These are phyloP conservation scores for Crotophaga sulcirostris DNA, from an alignment of 2,113 vertebrate genomes.

Conservation along the genomic window DNA sequence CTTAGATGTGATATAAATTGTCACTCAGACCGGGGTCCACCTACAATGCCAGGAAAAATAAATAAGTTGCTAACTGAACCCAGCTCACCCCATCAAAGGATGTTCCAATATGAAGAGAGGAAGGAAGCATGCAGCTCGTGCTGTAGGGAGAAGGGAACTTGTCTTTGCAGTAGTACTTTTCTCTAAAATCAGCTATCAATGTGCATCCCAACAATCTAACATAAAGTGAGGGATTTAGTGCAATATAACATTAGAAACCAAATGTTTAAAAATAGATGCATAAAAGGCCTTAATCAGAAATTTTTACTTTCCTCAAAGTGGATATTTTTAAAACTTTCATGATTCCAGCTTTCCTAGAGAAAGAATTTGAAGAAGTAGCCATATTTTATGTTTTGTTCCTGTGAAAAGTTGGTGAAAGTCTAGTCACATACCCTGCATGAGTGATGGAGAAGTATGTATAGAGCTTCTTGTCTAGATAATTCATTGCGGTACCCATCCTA, in stretches of 20 bases:
- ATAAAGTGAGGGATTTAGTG: neutral
- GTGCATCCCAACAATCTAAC: neutral
- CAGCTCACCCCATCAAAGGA: neutral
- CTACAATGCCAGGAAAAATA: neutral
- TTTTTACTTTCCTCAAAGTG: neutral
- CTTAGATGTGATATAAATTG: neutral
- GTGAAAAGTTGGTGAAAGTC: neutral
- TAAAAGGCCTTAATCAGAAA: neutral
- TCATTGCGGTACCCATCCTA: constrained; percentile 31
- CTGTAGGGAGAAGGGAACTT: neutral
- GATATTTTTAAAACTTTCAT: neutral
- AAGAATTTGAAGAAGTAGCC: neutral
- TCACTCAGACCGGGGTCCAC: neutral
- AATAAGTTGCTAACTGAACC: neutral
- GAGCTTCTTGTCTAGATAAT: constrained; percentile 45
- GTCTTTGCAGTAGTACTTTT: neutral
- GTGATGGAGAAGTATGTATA: neutral
- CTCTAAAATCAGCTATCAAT: neutral
- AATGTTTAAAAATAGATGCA: neutral
- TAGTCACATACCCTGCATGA: constrained; percentile 2
- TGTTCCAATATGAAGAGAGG: neutral
- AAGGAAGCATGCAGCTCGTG: neutral
- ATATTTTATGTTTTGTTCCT: neutral
- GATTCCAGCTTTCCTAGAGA: neutral
- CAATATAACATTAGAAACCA: neutral